A percentile compares a stretch with the other conserved stretches of the same genome.
Conservation (phyloP, 2,797 vertebrate genomes). For the Takifugu rubripes region DNA sequence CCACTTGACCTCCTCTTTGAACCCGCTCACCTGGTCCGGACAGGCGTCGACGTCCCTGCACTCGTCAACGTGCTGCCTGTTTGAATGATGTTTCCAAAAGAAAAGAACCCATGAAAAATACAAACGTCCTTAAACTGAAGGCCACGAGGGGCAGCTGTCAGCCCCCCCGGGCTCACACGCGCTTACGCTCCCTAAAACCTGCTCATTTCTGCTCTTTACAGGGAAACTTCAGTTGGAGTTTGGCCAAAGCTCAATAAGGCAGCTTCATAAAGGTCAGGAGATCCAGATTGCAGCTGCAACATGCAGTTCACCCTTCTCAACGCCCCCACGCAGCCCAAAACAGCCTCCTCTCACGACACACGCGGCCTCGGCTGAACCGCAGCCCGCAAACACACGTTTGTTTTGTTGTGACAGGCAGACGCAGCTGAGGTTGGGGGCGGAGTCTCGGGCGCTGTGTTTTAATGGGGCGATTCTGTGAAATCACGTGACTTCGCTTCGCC, state of each 20-base stretch:
- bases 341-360: not conserved
- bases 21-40: constrained; percentile 33
- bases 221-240: too few relatives aligned
- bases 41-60: constrained; percentile 36
- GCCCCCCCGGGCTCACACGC: too few relatives aligned
- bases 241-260: too few relatives aligned
- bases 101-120: not conserved
- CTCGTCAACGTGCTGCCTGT: constrained; percentile 62
- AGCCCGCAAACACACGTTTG: not conserved
- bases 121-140: not conserved
- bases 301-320: too few relatives aligned
- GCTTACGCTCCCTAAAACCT: too few relatives aligned
- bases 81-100: not conserved
- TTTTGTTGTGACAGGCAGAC: not conserved
- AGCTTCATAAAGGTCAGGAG: too few relatives aligned
- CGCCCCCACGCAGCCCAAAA: not conserved
- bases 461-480: constrained; percentile 29
- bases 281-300: not conserved
- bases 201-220: too few relatives aligned
- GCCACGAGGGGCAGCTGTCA: too few relatives aligned
- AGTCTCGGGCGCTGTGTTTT: not conserved
- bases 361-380: too few relatives aligned
- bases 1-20: constrained; percentile 44
- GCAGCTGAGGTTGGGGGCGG: not conserved
- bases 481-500: constrained; percentile 7